These are phyloP conservation scores for Norana najaformis DNA, from an alignment of 2,888 invertebrate genomes.

Conservation along the genomic window DNA sequence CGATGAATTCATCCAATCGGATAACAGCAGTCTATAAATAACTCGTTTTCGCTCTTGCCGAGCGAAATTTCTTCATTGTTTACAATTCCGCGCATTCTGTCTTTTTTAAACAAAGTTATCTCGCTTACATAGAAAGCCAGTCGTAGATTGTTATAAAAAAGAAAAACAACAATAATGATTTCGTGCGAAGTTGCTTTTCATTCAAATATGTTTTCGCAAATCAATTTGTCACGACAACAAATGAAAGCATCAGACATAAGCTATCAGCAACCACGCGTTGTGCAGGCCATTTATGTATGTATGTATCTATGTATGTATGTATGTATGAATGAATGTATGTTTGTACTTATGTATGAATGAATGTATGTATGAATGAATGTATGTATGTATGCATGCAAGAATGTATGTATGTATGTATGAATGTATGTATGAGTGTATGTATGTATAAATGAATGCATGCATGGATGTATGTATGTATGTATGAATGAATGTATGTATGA, in stretches of 20 bases:
- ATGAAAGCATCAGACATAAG: neutral
- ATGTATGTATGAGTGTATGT: constrained; percentile 17
- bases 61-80: constrained; percentile 13
- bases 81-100: neutral
- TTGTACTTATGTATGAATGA: neutral
- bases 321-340: neutral
- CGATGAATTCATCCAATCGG: neutral
- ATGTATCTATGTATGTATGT: neutral
- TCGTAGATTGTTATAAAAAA: neutral
- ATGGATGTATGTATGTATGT: neutral
- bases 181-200: neutral
- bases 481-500: constrained; percentile 8
- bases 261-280: no score
- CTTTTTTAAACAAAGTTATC: neutral
- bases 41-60: no score
- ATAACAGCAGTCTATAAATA: neutral
- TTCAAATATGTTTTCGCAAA: neutral
- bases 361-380: neutral
- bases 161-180: neutral
- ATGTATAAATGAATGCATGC: neutral
- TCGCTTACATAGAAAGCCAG: neutral
- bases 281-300: constrained; percentile 3
- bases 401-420: constrained; percentile 20
- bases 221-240: neutral
- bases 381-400: constrained; percentile 8